Percentiles rank a stretch among this genome's conserved stretches.
phyloP scores from a whole-genome alignment of 2,113 vertebrate genomes.

The Varanus komodoensis region DNA sequence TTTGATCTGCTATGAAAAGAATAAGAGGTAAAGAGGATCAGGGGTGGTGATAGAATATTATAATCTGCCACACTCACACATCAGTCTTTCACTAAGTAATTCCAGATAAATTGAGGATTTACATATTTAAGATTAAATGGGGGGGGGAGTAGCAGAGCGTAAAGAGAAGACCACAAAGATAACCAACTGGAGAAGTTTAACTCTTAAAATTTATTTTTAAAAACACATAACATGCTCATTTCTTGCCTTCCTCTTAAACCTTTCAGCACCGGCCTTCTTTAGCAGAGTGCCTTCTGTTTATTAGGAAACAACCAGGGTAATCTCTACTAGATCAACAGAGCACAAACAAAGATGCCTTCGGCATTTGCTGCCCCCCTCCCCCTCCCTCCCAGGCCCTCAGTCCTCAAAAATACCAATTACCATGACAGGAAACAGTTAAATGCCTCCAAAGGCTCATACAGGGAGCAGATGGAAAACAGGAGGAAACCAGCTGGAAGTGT shows the following conservation, averaged over 20 bases:
- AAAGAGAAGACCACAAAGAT: slow-evolving; percentile 77
- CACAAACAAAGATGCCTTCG: slow-evolving; percentile 66
- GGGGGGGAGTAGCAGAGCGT: slow-evolving; percentile 65
- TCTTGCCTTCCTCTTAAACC: slow-evolving; percentile 49
- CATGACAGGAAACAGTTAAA: slow-evolving; percentile 81
- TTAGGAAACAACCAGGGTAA: slow-evolving; percentile 67
- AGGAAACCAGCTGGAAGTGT: slow-evolving; percentile 83
- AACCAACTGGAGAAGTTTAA: slow-evolving; percentile 72
- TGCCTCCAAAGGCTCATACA: slow-evolving; percentile 74
- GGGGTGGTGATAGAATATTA: slow-evolving; percentile 83
- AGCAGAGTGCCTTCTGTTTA: slow-evolving; percentile 56
- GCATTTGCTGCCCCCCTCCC: slow-evolving; percentile 53
- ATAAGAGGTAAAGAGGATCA: slow-evolving; percentile 88
- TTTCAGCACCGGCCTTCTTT: slow-evolving; percentile 47
- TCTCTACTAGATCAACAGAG: slow-evolving; percentile 67
- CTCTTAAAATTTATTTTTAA: slow-evolving; percentile 72
- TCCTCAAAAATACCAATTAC: slow-evolving; percentile 77
- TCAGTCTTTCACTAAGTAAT: slow-evolving; percentile 85
- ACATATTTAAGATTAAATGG: slow-evolving; percentile 87
- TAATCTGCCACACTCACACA: slow-evolving; percentile 86
- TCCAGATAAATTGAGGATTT: slow-evolving; percentile 90
- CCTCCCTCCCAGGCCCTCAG: slow-evolving; percentile 62
- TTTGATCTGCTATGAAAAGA: slow-evolving; percentile 86
- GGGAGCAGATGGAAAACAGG: slow-evolving; percentile 82
- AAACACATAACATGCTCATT: slow-evolving; percentile 23